phyloP scores from a whole-genome alignment of 2,797 vertebrate genomes.

The Neosalanx taihuensis region DNA sequence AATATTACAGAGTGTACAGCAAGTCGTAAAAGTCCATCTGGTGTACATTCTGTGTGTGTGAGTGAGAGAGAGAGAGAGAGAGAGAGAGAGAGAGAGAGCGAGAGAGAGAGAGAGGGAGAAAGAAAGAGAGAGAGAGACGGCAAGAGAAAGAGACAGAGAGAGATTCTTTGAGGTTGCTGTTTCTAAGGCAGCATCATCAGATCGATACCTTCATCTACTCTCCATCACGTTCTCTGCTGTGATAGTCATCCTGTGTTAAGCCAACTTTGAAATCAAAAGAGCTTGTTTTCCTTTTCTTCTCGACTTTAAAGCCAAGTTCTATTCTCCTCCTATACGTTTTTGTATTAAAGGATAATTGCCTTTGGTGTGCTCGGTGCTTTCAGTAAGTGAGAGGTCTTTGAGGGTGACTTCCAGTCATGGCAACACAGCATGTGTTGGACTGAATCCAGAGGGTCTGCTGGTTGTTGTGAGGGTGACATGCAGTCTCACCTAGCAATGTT shows the following conservation, averaged over 20 bases:
- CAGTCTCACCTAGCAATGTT: no score
- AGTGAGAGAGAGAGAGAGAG: no score
- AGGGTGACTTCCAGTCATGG: neutral
- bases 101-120: no score
- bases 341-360: neutral
- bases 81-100: no score
- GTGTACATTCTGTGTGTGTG: neutral
- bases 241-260: neutral
- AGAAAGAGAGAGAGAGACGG: no score
- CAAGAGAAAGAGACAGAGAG: no score
- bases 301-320: neutral
- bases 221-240: neutral
- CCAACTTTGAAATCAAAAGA: neutral
- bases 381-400: neutral
- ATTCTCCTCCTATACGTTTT: neutral
- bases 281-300: neutral
- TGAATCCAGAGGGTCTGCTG: no score
- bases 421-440: neutral
- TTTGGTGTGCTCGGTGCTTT: neutral
- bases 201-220: slow-evolving; percentile 20
- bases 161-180: neutral
- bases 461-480: no score
- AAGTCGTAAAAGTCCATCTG: neutral
- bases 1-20: no score
- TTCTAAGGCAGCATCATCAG: neutral